phyloP scores from a whole-genome alignment of 2,888 invertebrate genomes.

The Agonopterix subpropinquella region DNA sequence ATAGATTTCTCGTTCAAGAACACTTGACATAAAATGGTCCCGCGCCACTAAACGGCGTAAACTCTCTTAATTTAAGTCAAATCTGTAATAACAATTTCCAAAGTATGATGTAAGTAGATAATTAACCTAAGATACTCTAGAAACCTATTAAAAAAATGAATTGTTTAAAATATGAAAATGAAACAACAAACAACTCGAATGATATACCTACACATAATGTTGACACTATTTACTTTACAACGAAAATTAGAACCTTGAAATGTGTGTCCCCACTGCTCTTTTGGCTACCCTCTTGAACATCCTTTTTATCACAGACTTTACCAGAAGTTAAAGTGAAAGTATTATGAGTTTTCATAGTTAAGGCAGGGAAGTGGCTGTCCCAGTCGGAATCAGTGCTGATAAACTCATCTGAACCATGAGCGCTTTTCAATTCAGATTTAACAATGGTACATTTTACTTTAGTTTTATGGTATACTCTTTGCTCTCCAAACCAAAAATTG shows the following conservation, averaged over 20 bases:
- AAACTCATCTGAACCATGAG: constrained; percentile 48
- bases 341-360: constrained; percentile 61
- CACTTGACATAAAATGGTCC: no score
- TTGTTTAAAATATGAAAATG: no score
- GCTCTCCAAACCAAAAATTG: constrained; percentile 55
- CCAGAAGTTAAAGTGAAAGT: constrained; percentile 59
- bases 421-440: constrained; percentile 37
- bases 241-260: constrained; percentile 40
- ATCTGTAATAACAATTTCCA: no score
- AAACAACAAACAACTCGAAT: not conserved
- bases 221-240: not conserved
- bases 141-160: no score
- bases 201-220: no score
- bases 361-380: constrained; percentile 64
- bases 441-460: constrained; percentile 34
- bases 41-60: no score
- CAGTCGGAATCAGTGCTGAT: constrained; percentile 61
- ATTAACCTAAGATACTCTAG: no score
- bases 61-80: no score
- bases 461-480: constrained; percentile 58
- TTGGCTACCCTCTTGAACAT: constrained; percentile 44
- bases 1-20: no score
- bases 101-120: no score
- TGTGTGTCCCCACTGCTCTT: constrained; percentile 59
- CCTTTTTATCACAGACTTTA: constrained; percentile 53